Evolutionary conservation across 2,888 invertebrate species (phyloP).

Genomic region (Emmelina monodactyla): DNA sequence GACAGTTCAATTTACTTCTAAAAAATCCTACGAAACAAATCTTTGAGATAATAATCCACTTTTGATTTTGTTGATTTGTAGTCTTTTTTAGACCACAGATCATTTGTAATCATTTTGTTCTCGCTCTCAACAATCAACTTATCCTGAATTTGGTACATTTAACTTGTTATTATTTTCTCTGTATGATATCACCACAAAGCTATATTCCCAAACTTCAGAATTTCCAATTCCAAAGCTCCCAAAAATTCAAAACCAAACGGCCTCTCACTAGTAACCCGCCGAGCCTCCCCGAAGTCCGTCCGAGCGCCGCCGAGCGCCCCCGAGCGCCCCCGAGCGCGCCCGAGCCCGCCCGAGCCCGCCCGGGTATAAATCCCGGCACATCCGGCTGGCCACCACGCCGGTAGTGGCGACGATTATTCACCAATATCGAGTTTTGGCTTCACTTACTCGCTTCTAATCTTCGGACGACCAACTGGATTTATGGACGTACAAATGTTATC

Average conservation of each 20-base stretch:
- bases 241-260: not conserved
- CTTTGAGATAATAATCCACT: no score
- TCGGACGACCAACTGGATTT: constrained; percentile 49
- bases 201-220: no score
- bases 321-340: constrained; percentile 15
- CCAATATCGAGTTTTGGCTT: constrained; percentile 66
- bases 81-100: no score
- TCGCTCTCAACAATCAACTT: no score
- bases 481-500: constrained; percentile 23
- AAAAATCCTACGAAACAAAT: no score
- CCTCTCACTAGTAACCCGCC: not conserved
- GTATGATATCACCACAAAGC: no score
- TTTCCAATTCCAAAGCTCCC: no score
- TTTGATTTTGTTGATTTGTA: no score
- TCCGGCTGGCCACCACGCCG: constrained; percentile 60
- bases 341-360: constrained; percentile 19
- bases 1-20: no score
- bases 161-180: no score
- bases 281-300: constrained; percentile 21
- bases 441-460: constrained; percentile 59
- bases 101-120: no score
- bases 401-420: constrained; percentile 65
- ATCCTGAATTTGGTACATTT: no score
- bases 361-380: constrained; percentile 61
- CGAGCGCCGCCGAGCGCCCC: constrained; percentile 20